phyloP scores from a whole-genome alignment of 2,888 invertebrate genomes.

The Athalia circularis region DNA sequence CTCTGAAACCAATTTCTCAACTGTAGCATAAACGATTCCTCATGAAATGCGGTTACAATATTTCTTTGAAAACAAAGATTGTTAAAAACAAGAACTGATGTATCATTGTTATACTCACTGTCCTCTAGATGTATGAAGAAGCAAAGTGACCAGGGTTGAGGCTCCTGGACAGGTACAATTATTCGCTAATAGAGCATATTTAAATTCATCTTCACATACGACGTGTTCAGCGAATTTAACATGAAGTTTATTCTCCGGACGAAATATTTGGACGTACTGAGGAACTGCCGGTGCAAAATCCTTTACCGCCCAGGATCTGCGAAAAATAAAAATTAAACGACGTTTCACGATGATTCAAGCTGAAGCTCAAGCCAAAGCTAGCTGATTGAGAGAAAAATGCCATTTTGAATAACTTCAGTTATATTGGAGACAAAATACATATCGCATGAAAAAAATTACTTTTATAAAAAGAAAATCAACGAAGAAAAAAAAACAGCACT shows the following conservation, averaged over 20 bases:
- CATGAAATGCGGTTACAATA: too few relatives aligned
- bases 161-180: slow-evolving; percentile 99
- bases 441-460: too few relatives aligned
- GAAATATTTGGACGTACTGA: slow-evolving; percentile 98
- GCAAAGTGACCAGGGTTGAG: slow-evolving; percentile 95
- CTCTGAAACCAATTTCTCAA: slow-evolving; percentile 77
- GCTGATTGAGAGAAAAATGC: not conserved
- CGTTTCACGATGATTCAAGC: not conserved
- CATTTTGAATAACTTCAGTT: too few relatives aligned
- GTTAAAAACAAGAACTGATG: too few relatives aligned
- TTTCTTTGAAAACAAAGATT: too few relatives aligned
- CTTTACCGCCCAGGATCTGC: slow-evolving; percentile 97
- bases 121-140: slow-evolving; percentile 97
- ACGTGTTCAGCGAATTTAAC: slow-evolving; percentile 99
- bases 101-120: slow-evolving; percentile 84
- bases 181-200: slow-evolving; percentile 97
- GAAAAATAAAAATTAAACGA: not conserved
- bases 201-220: slow-evolving; percentile 99
- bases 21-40: not conserved
- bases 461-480: too few relatives aligned
- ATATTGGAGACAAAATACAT: too few relatives aligned
- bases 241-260: slow-evolving; percentile 98
- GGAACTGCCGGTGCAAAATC: slow-evolving; percentile 98
- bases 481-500: slow-evolving; percentile 12
- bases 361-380: too few relatives aligned